These are phyloP conservation scores for Ochropleura leucogaster DNA, from an alignment of 2,888 invertebrate species.

Conservation along the genomic window DNA sequence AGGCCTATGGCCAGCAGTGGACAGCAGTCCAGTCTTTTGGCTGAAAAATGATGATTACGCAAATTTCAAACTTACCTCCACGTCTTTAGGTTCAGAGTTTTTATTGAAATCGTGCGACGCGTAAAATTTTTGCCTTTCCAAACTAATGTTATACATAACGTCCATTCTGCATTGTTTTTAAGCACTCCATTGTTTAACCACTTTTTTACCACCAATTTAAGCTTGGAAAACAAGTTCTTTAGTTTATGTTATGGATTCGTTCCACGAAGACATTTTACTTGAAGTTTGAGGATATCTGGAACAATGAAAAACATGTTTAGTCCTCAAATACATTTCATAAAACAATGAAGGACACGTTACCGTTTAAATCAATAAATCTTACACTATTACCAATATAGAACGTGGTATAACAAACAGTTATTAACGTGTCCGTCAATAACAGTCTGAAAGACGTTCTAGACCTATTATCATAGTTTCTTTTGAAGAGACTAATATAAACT, in stretches of 20 bases:
- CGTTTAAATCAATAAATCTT: too few species aligned
- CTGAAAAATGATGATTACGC: neutral
- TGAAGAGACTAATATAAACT: too few species aligned
- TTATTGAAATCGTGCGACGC: constrained; percentile 77
- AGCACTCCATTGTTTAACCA: constrained; percentile 49
- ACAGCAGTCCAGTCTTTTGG: neutral
- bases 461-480: too few species aligned
- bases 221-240: neutral
- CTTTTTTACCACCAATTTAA: neutral
- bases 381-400: too few species aligned
- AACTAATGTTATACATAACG: constrained; percentile 77
- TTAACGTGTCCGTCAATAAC: too few species aligned
- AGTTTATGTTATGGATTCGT: constrained; percentile 22
- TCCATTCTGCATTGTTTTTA: constrained; percentile 71
- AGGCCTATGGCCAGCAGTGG: neutral
- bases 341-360: too few species aligned
- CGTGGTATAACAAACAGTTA: too few species aligned
- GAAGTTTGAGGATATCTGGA: constrained; percentile 23
- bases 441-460: too few species aligned
- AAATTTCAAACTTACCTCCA: constrained; percentile 75
- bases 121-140: constrained; percentile 80
- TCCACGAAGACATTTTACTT: constrained; percentile 30
- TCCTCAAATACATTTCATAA: too few species aligned
- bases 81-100: constrained; percentile 71
- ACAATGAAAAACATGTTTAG: constrained; percentile 27